These are phyloP conservation scores for Nomada fabriciana DNA, from an alignment of 2,888 invertebrate species.

Conservation along the genomic window DNA sequence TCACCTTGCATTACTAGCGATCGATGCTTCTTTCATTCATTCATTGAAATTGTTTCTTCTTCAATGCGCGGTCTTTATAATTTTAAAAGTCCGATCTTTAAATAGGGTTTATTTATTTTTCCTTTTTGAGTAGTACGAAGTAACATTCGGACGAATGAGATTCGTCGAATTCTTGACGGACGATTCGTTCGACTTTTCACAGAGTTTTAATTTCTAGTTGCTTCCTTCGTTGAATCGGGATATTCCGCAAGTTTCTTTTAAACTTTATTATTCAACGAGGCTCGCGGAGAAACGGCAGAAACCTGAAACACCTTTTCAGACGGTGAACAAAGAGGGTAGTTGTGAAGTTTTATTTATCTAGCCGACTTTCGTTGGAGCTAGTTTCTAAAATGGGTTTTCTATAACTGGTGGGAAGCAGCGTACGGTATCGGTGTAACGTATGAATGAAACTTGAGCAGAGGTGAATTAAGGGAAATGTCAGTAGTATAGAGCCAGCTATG, in stretches of 20 bases:
- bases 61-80: too few relatives aligned
- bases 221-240: not conserved
- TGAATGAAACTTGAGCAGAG: not conserved
- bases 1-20: not conserved
- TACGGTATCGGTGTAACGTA: too few relatives aligned
- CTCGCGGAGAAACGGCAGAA: not conserved
- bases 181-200: not conserved
- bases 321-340: not conserved
- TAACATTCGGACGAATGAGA: not conserved
- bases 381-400: not conserved
- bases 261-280: constrained; percentile 6
- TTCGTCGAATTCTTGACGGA: not conserved
- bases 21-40: not conserved
- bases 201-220: not conserved
- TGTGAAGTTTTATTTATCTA: not conserved
- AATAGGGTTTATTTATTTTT: not conserved
- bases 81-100: too few relatives aligned
- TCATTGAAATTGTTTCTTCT: not conserved
- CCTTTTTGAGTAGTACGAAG: not conserved
- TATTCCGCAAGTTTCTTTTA: not conserved
- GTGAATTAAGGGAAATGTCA: too few relatives aligned
- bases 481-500: too few relatives aligned
- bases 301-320: not conserved
- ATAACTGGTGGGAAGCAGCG: not conserved
- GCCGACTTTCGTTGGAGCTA: constrained; percentile 8